Evolutionary conservation across 2,888 invertebrate species (phyloP).

Genomic region (Lasioglossum malachurum): DNA sequence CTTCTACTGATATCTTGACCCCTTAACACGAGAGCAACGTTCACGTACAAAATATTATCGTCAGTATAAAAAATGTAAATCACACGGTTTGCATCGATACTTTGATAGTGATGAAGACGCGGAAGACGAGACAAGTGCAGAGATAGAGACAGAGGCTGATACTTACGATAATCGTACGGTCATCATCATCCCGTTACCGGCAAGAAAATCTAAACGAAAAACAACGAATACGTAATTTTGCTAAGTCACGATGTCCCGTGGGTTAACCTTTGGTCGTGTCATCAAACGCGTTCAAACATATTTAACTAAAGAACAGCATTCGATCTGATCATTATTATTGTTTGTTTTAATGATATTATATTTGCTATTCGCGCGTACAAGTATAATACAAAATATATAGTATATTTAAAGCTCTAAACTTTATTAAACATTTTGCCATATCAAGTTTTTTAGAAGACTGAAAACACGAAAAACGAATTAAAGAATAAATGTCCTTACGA

Average conservation of each 20-base stretch:
- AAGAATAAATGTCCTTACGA: too few species aligned
- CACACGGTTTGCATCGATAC: conserved; percentile 59
- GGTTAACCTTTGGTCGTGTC: conserved; percentile 35
- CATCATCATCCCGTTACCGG: conserved; percentile 72
- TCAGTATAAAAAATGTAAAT: conserved; percentile 65
- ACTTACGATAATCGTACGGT: conserved; percentile 71
- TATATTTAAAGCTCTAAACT: background rate
- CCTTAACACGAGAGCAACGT: conserved; percentile 6
- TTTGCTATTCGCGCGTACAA: background rate
- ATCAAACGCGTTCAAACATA: conserved; percentile 24
- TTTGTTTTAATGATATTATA: background rate
- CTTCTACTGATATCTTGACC: background rate
- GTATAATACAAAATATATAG: background rate
- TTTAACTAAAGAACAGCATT: background rate
- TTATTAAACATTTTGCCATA: too few species aligned
- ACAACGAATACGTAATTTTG: conserved; percentile 71
- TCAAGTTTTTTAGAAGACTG: too few species aligned
- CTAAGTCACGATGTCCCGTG: conserved; percentile 66
- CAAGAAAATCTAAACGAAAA: conserved; percentile 71
- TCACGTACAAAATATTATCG: conserved; percentile 40
- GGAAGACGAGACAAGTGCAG: conserved; percentile 35
- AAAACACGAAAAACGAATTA: too few species aligned
- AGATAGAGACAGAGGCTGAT: conserved; percentile 59
- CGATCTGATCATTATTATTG: background rate
- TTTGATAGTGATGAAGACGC: conserved; percentile 47